phyloP scores from a whole-genome alignment of 2,113 vertebrate species.

The Channa argus region DNA sequence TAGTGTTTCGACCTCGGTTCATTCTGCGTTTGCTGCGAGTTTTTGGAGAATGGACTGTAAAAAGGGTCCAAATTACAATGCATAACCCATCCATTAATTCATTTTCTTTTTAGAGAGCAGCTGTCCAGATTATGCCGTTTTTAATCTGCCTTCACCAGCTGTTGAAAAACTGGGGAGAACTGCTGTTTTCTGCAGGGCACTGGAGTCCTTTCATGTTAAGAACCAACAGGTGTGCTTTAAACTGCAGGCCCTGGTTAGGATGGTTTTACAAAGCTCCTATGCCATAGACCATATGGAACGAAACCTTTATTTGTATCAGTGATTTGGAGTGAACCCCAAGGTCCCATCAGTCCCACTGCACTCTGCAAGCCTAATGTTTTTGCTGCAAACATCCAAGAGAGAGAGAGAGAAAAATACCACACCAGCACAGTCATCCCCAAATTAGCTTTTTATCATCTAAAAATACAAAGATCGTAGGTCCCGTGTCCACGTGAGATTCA shows the following conservation, averaged over 20 bases:
- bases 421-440: background rate
- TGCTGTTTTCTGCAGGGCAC: background rate
- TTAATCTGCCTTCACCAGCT: slow-evolving; percentile 1
- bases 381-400: too few relatives aligned
- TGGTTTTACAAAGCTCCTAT: background rate
- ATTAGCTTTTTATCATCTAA: slow-evolving; percentile 12
- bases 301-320: background rate
- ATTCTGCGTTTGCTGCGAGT: too few relatives aligned
- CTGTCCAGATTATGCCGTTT: slow-evolving; percentile 12
- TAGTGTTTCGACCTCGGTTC: too few relatives aligned
- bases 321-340: background rate
- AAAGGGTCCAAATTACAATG: slow-evolving; percentile 1
- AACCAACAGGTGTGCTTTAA: slow-evolving; percentile 8
- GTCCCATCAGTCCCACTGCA: background rate
- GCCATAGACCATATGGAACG: background rate
- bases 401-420: too few relatives aligned
- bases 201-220: background rate
- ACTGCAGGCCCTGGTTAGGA: background rate
- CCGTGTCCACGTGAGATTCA: slow-evolving; percentile 6
- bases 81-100: slow-evolving; percentile 11
- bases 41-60: slow-evolving; percentile 1
- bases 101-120: slow-evolving; percentile 14
- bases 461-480: slow-evolving; percentile 25
- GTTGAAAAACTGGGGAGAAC: background rate
- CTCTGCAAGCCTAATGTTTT: too few relatives aligned